A percentile compares a stretch with the other conserved stretches of the same genome.
Evolutionary conservation across 2,113 vertebrate species (phyloP).

Genomic region (Ibidorhyncha struthersii): DNA sequence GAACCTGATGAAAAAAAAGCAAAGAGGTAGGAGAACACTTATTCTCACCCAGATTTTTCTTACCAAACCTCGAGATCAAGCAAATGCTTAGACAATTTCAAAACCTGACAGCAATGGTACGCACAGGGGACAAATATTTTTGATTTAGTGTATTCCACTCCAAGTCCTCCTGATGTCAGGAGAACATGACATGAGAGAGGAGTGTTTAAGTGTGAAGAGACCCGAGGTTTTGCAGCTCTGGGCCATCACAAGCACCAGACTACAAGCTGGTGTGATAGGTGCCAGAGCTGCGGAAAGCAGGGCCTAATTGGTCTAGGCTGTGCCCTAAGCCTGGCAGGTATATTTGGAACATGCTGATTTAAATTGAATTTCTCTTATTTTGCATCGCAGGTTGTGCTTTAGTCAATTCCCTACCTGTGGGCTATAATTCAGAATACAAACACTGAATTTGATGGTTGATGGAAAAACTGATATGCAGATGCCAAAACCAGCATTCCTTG

Average conservation of each 20-base stretch:
- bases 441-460: not conserved
- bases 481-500: not conserved
- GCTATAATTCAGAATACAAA: not conserved
- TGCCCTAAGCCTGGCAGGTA: not conserved
- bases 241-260: not conserved
- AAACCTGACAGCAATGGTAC: accelerated
- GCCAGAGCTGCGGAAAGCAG: not conserved
- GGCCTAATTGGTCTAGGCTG: not conserved
- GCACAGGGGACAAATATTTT: not conserved
- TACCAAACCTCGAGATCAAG: not conserved
- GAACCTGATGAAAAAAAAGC: not conserved
- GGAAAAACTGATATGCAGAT: not conserved
- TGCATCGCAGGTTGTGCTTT: not conserved
- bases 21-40: not conserved
- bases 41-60: not conserved
- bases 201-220: not conserved
- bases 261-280: not conserved
- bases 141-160: not conserved
- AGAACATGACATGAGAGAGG: not conserved
- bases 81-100: not conserved
- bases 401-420: not conserved
- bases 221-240: not conserved
- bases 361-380: not conserved
- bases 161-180: not conserved
- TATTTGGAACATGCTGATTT: not conserved